Percentiles rank a stretch among this genome's conserved stretches.
phyloP scores from a whole-genome alignment of 2,113 vertebrate genomes.

The Toxotes chatareus region DNA sequence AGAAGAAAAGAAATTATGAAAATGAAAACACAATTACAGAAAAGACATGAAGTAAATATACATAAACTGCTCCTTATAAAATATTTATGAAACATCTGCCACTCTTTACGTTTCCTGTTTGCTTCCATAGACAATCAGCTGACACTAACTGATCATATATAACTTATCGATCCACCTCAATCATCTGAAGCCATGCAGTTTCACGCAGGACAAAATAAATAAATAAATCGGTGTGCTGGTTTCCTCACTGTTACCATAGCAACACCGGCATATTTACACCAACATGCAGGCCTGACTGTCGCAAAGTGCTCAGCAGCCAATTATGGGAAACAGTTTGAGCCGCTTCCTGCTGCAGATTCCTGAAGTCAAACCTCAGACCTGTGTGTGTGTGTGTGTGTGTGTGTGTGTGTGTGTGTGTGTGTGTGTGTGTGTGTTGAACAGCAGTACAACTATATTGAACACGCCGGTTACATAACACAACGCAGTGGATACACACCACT shows the following conservation, averaged over 20 bases:
- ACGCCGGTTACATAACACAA: slow-evolving; percentile 26
- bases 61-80: no score
- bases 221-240: background rate
- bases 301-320: slow-evolving; percentile 47
- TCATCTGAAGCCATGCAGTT: background rate
- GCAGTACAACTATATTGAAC: background rate
- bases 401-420: no score
- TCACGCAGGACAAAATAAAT: background rate
- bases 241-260: slow-evolving; percentile 65
- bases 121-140: background rate
- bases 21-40: no score
- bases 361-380: slow-evolving; percentile 19
- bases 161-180: background rate
- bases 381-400: background rate
- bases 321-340: background rate
- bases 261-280: slow-evolving; percentile 57
- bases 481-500: slow-evolving; percentile 7
- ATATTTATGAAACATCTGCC: background rate
- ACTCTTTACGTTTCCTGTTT: no score
- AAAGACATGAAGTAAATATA: no score
- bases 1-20: no score
- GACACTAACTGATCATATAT: background rate
- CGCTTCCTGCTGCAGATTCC: slow-evolving; percentile 33
- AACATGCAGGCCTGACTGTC: slow-evolving; percentile 42
- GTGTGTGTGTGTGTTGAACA: no score